Conservation (phyloP, 2,113 vertebrate genomes). For the Plecotus auritus region DNA sequence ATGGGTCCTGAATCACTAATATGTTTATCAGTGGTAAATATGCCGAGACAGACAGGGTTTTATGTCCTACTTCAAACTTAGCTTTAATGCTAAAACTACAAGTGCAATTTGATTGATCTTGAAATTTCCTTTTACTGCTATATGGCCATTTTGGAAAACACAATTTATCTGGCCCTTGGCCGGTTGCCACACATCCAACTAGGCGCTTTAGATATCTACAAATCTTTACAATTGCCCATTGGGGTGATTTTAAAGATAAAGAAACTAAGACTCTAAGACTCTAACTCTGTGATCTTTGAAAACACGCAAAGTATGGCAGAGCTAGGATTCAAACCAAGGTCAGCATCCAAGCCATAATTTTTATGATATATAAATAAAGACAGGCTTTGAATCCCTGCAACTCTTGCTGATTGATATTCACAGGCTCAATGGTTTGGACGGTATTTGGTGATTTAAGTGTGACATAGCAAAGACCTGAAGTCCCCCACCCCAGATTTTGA, state of each 20-base stretch:
- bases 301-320: not conserved
- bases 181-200: not conserved
- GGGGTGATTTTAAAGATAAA: constrained; percentile 22
- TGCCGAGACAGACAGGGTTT: not conserved
- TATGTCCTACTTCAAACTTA: not conserved
- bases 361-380: not conserved
- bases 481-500: not conserved
- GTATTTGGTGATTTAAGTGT: not conserved
- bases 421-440: not conserved
- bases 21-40: not conserved
- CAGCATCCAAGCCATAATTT: not conserved
- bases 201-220: not conserved
- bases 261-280: not conserved
- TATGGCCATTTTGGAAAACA: not conserved
- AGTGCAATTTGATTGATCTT: not conserved
- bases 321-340: not conserved
- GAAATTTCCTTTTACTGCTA: not conserved
- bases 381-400: not conserved
- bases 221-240: not conserved
- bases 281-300: not conserved
- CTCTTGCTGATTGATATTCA: not conserved
- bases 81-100: not conserved
- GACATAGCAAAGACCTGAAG: not conserved
- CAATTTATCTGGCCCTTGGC: not conserved
- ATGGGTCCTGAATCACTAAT: not conserved